Evolutionary conservation across 2,113 vertebrate genomes (phyloP), one percentile per base, ranked within the genome.

Genomic region (Neomonachus schauinslandi): DNA sequence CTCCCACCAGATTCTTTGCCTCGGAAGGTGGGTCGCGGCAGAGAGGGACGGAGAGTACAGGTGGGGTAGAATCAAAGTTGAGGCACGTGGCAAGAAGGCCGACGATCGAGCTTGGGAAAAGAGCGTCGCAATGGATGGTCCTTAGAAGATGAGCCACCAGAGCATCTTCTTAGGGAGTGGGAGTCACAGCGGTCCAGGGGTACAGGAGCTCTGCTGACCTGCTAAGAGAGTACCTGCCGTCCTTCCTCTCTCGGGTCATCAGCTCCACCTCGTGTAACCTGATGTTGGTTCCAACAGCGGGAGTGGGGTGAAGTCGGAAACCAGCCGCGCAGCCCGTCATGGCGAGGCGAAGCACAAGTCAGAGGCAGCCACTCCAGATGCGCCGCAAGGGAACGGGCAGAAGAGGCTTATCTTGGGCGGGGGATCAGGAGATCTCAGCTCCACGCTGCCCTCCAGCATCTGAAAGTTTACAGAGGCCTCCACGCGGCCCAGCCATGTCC

Each of bases 401-500:
- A 2, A 0, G 1, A 31, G 1, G 39, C 53, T 39, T 8, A 33
- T 33, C 18, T 9, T 9, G 39, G 33, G 76, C 18, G 0, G 0
- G 22, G 39, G 46, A 26, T 1, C 7, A 14, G 49, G 4, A 11
- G 0, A 10, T 55, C 46, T 83, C 79, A 0, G 1, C 9, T 0
- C 8, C 7, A 1, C 26, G 42, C 74, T 10, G 42, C 3, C 67
- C 15, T 18, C 11, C 55, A 16, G 67, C 19, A 42, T 21, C 55
- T n/a, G 2, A n/a, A 26, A 4, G 3, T n/a, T 76, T 26, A 15
- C 1, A 16, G 28, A 57, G 13, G 10, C 67, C 77, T 63, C 36
- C 22, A 4, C 0, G 2, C 6, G 14, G 24, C 46, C 57, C 7
- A 1, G 53, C 2, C 1, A 7, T 0, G 12, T 1, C 0, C 28